Evolutionary conservation across 30 jellyfish, hydroid and myxozoan species (phyloP).

Genomic region (Chironex yamaguchii): DNA sequence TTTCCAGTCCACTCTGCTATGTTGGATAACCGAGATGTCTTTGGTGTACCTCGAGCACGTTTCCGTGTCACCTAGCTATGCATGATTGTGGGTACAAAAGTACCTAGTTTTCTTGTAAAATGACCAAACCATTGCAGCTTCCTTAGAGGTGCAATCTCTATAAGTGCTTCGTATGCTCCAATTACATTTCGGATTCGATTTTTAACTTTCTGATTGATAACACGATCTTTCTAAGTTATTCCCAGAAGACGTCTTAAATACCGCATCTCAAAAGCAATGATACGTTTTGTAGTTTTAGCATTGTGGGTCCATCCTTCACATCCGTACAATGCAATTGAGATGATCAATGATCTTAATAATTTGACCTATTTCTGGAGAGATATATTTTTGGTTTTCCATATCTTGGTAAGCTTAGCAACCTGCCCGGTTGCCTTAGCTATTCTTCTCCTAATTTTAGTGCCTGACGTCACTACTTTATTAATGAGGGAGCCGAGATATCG

Average conservation of each 20-base stretch:
- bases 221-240: too few relatives aligned
- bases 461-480: not conserved
- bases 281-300: too few relatives aligned
- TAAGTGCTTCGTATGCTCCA: not conserved
- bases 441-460: not conserved
- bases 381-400: not conserved
- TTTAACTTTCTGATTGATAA: too few relatives aligned
- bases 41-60: not conserved
- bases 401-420: not conserved
- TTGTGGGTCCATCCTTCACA: too few relatives aligned
- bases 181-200: not conserved
- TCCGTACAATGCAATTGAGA: not conserved
- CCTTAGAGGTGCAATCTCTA: not conserved
- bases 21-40: not conserved
- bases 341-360: not conserved
- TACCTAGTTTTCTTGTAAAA: not conserved
- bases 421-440: slow-evolving; percentile 7
- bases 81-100: not conserved
- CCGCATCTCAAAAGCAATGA: too few relatives aligned
- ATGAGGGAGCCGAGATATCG: not conserved
- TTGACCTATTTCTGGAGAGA: not conserved
- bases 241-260: too few relatives aligned
- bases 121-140: slow-evolving; percentile 14
- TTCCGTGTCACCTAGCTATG: not conserved
- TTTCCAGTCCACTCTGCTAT: not conserved